Evolutionary conservation across 1,140 invertebrate species (phyloP), one percentile per base, ranked within the genome.

Genomic region (Littorina saxatilis): DNA sequence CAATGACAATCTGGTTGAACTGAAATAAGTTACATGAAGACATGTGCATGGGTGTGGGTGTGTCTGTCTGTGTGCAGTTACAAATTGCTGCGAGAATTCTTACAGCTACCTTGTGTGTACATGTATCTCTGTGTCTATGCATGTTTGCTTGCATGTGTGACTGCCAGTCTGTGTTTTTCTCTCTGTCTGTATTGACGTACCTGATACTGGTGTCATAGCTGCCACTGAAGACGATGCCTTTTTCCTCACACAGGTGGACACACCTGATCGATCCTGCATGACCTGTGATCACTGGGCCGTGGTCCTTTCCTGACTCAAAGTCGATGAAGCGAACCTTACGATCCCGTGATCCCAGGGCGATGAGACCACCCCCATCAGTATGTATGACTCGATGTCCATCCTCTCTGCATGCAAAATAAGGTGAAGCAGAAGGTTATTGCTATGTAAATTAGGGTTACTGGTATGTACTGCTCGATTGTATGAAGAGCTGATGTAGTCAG

Each of bases 151-250:
- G 55, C 55, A n/a, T 20, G 13, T 61, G 13, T n/a, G 55, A n/a
- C 20, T 61, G 55, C 55, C 7, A 23, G 23, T 2, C 47, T 9
- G 47, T 11, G 20, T 11, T 9, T 9, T 50, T 50, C 20, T 50
- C 20, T 11, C 7, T 50, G 20, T 11, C 47, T 50, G 47, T 50
- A 7, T 50, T 50, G 23, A 63, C 78, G 55, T 81, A 92, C 90
- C 92, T 88, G 23, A 93, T 90, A 80, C 91, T 92, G 32, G 91
- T 92, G 75, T 93, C 92, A 87, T 92, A 93, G 82, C 92, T 92
- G 29, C 92, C 92, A 84, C 89, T 92, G 15, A 92, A 84, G 11
- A 92, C 87, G 20, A 90, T 82, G 23, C 87, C 87, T 68, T 88
- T 86, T 27, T 88, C 82, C 77, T 90, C 86, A 83, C 87, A 83